Evolutionary conservation across 2,888 invertebrate genomes (phyloP), one percentile per base, ranked within the genome.

Genomic region (Protonemura montana): DNA sequence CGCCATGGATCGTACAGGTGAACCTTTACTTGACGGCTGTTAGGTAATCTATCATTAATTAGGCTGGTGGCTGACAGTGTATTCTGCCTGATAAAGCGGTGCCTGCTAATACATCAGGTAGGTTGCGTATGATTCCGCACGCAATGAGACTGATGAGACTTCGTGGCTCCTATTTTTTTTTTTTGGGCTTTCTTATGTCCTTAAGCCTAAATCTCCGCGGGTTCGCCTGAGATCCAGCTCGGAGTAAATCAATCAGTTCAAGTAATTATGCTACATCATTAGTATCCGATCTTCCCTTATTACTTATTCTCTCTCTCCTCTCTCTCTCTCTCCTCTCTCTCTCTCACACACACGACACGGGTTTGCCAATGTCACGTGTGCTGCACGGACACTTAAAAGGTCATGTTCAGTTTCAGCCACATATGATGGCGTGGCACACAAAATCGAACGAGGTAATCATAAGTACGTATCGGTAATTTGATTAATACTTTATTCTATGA

Each of bases 31-130:
- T 78, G 7, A 78, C 28, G 28, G 27, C 78, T 78, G 26, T 13
- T 25, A 78, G 78, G 78, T 78, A 78, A 78, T 78, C 78, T 26
- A 78, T 78, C 26, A 78, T 78, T 78, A 26, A 78, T 78, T 78
- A 78, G 78, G 26, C 78, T 25, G 26, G 27, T 10, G 28, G 28
- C 78, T 28, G 78, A 78, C 3, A 0, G 78, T 16, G 78, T 10
- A 27, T 25, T 78, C 10, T 76, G 76, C 78, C 27, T 26, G 27
- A 26, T 78, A 10, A n/a, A 28, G 27, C 28, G 78, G 27, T 27
- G 27, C 78, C 78, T 3, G 10, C 26, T 5, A 78, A 78, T 78
- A 26, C 26, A 78, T 78, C 78, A 78, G 28, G 3, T 5, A 76
- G n/a, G 6, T 77, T 26, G 26, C 28, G 26, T 78, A 21, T 78